phyloP scores from a whole-genome alignment of 1,140 invertebrate species.

The Nasonia vitripennis region DNA sequence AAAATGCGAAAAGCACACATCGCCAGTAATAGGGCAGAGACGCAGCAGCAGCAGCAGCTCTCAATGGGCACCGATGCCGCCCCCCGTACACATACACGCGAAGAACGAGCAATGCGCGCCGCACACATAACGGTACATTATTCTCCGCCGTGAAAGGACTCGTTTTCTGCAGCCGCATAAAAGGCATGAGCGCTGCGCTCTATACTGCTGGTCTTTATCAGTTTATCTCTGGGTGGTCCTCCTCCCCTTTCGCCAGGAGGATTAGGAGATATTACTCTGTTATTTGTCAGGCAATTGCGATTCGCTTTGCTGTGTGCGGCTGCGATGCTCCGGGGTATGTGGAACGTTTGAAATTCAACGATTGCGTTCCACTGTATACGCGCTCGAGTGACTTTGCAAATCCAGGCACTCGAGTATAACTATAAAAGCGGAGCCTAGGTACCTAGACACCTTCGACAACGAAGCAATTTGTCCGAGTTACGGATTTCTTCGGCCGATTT shows the following conservation, averaged over 20 bases:
- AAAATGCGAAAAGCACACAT: too few species aligned
- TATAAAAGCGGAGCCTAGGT: too few species aligned
- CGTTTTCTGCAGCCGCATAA: slow-evolving; percentile 26
- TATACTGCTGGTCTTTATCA: slow-evolving; percentile 5
- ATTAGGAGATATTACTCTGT: not conserved
- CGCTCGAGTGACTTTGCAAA: too few species aligned
- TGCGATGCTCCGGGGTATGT: too few species aligned
- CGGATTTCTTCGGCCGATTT: not conserved
- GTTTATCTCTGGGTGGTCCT: slow-evolving; percentile 33
- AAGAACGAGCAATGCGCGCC: not conserved
- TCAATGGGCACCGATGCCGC: slow-evolving; percentile 6
- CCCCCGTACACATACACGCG: not conserved
- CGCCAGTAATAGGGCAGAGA: not conserved
- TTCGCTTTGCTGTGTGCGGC: too few species aligned
- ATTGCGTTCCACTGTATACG: too few species aligned
- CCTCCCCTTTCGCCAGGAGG: not conserved
- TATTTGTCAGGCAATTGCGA: too few species aligned
- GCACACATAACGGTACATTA: slow-evolving; percentile 36
- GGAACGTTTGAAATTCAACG: too few species aligned
- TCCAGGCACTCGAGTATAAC: too few species aligned
- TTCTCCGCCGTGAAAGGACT: slow-evolving; percentile 44
- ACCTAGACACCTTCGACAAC: slow-evolving; percentile 2
- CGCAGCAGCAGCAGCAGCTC: not conserved
- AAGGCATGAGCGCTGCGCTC: not conserved
- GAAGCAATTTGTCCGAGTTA: slow-evolving; percentile 30